phyloP scores from a whole-genome alignment of 2,888 invertebrate genomes.

The Ochropleura leucogaster region DNA sequence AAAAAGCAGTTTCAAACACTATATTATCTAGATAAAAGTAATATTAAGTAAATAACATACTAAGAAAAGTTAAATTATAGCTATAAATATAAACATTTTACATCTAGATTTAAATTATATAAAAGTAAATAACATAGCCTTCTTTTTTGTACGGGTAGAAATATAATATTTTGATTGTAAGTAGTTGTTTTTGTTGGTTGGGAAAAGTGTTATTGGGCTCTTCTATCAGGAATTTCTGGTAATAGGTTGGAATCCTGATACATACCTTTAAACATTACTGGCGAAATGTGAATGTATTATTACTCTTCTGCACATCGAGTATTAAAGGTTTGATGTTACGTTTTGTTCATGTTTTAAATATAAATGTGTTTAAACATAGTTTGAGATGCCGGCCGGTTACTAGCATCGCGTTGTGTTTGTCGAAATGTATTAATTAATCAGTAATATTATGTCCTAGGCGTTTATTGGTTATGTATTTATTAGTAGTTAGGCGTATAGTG shows the following conservation, averaged over 20 bases:
- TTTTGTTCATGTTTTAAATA: not conserved
- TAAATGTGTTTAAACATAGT: not conserved
- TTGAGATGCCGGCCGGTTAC: not conserved
- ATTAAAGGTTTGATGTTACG: not conserved
- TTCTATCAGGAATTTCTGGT: not conserved
- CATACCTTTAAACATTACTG: not conserved
- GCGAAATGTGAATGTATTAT: not conserved
- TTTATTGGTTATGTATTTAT: slow-evolving; percentile 3
- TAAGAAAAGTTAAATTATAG: no score
- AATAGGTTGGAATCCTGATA: not conserved
- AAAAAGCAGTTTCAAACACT: no score
- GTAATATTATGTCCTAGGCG: not conserved
- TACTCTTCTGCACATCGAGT: not conserved
- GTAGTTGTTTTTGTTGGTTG: not conserved
- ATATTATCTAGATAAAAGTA: no score
- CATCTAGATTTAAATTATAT: no score
- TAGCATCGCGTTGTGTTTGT: not conserved
- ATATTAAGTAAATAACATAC: no score
- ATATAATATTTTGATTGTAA: not conserved
- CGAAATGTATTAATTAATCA: not conserved
- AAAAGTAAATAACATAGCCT: no score
- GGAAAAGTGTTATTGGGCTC: not conserved
- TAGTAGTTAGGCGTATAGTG: slow-evolving; percentile 12
- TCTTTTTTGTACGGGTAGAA: no score
- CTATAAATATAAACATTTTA: no score